These are phyloP conservation scores for Nerophis lumbriciformis DNA, from an alignment of 2,113 vertebrate species.

Conservation along the genomic window DNA sequence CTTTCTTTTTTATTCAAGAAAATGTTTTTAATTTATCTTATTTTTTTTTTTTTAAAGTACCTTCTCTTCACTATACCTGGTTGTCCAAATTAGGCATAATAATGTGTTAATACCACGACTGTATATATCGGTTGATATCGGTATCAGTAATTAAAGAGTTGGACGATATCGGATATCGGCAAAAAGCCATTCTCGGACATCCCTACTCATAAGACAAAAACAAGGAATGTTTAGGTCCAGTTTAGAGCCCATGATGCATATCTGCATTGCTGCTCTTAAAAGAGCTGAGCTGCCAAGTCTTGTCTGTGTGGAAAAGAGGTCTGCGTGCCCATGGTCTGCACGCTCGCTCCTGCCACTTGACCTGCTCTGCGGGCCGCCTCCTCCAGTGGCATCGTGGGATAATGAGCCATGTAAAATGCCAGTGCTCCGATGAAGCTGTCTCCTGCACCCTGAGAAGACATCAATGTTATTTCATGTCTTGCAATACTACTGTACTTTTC, in stretches of 20 bases:
- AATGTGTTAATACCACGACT: no score
- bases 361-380: conserved; percentile 88
- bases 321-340: conserved; percentile 84
- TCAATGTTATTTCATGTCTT: background rate
- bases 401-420: conserved; percentile 87
- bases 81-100: no score
- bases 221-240: background rate
- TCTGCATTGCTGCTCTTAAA: conserved; percentile 45
- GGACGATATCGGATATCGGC: no score
- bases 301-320: conserved; percentile 80
- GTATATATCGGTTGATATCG: no score
- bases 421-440: conserved; percentile 94
- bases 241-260: background rate
- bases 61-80: no score
- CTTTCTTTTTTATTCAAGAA: no score
- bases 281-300: conserved; percentile 79
- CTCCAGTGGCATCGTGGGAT: conserved; percentile 79
- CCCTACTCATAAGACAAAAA: background rate
- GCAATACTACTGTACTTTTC: no score
- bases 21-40: no score
- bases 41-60: no score
- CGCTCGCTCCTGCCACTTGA: conserved; percentile 79
- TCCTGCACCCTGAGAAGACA: conserved; percentile 83
- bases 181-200: no score
- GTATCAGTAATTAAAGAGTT: no score